phyloP scores from a whole-genome alignment of 1,140 invertebrate species.

The Dufourea novaeangliae region DNA sequence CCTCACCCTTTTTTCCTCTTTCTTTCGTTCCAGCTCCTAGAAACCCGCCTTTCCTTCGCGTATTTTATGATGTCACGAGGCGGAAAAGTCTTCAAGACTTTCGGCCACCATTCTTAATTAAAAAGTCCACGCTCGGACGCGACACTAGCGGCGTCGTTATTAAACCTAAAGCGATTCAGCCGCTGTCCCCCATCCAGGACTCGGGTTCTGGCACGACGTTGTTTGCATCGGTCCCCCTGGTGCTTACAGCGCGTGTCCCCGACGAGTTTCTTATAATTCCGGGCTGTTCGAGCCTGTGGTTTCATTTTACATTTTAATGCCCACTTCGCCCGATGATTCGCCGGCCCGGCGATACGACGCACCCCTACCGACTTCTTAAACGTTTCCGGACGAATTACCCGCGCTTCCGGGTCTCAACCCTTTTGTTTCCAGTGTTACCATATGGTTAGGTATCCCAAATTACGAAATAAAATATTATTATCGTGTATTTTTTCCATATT shows the following conservation, averaged over 20 bases:
- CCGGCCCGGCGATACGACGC: conserved; percentile 7
- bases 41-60: not conserved
- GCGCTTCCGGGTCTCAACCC: no score
- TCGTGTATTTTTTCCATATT: no score
- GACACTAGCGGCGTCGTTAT: not conserved
- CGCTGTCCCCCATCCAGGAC: no score
- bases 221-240: not conserved
- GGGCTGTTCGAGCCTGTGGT: not conserved
- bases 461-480: no score
- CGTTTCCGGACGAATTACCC: not conserved
- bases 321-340: not conserved
- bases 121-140: conserved; percentile 23
- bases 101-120: conserved; percentile 36
- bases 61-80: conserved; percentile 13
- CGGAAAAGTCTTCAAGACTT: conserved; percentile 16
- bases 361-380: not conserved
- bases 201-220: not conserved
- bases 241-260: not conserved
- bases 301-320: conserved; percentile 42
- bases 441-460: no score
- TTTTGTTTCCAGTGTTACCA: no score
- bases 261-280: conserved; percentile 11
- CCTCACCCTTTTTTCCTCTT: not conserved
- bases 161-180: conserved; percentile 25
- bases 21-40: not conserved